Percentiles rank a stretch among this genome's conserved stretches.
Conservation (phyloP, 2,888 invertebrate genomes). For the Stenurella melanura region DNA sequence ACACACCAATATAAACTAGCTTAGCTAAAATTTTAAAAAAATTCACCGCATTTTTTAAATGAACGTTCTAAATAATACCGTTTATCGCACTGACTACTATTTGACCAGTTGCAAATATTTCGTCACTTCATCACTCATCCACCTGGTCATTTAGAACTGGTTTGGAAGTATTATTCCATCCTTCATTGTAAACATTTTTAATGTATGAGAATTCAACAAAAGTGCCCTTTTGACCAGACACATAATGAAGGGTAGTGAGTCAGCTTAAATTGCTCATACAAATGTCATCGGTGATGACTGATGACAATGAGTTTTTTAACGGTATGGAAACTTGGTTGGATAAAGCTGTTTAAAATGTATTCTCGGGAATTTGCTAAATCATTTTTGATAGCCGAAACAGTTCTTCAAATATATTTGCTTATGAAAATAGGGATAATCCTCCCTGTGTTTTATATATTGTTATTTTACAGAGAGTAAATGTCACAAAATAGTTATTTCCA, state of each 20-base stretch:
- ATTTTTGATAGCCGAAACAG: no score
- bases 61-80: no score
- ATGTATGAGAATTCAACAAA: conserved; percentile 19
- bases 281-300: conserved; percentile 5
- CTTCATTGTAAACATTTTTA: conserved; percentile 11
- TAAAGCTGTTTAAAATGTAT: background rate
- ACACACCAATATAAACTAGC: no score
- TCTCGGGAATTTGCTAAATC: no score
- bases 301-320: conserved; percentile 31
- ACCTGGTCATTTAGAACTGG: conserved; percentile 35
- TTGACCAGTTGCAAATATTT: background rate
- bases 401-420: no score
- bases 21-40: no score
- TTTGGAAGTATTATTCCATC: conserved; percentile 24
- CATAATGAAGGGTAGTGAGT: conserved; percentile 30
- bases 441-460: no score
- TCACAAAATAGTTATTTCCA: no score
- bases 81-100: background rate
- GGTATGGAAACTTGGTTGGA: background rate
- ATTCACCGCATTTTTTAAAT: no score
- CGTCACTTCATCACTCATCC: conserved; percentile 29
- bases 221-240: conserved; percentile 24
- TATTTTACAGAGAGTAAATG: no score
- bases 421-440: no score
- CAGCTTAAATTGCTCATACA: conserved; percentile 19